Base-by-base conservation (phyloP, 2,888 invertebrate genomes). In the Stegana nigrithorax region DNA sequence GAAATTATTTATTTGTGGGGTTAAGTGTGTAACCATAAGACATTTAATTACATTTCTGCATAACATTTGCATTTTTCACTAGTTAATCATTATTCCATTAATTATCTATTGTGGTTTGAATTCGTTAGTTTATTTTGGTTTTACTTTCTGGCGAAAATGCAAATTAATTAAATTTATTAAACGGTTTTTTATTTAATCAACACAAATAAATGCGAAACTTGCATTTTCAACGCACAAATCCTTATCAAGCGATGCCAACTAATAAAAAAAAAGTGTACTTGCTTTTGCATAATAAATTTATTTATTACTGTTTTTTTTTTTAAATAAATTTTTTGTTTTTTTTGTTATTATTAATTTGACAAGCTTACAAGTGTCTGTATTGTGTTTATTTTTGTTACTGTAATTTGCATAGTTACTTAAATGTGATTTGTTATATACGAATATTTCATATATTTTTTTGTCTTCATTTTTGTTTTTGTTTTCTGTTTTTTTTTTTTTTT, bases 21-120 rank as follows among this genome's bases (percentile, higher is more conserved):
- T 55, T 68, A 70, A 76, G 85, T 85, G 85, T 85, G 84, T 84
- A 85, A 85, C 85, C 85, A 85, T 82, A 81, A 82, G 85, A 85
- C 85, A 85, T 85, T 82, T 65, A 69, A 68, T 55, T 60, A 62
- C 66, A 47, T 57, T 51, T 39, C 29, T 63, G 44, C 57, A 62
- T 66, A 65, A 53, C 51, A 60, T 59, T 67, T 61, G 51, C 42
- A 56, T 53, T 53, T 23, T 58, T 51, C 65, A 17, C 45, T 26
- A 50, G 50, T 26, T 50, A 50, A 50, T 50, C n/a, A 50, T 25
- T 50, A 39, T 17, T n/a, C 39, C 39, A 39, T 39, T n/a, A n/a
- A n/a, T 39, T 39, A 7, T 29, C n/a, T n/a, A n/a, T n/a, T n/a
- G n/a, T n/a, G n/a, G n/a, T n/a, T n/a, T n/a, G n/a, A n/a, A n/a